Percentiles rank a stretch among this genome's conserved stretches.
Conservation (phyloP, 64 coral and sea anemone genomes). For the Dendronephthya gigantea region DNA sequence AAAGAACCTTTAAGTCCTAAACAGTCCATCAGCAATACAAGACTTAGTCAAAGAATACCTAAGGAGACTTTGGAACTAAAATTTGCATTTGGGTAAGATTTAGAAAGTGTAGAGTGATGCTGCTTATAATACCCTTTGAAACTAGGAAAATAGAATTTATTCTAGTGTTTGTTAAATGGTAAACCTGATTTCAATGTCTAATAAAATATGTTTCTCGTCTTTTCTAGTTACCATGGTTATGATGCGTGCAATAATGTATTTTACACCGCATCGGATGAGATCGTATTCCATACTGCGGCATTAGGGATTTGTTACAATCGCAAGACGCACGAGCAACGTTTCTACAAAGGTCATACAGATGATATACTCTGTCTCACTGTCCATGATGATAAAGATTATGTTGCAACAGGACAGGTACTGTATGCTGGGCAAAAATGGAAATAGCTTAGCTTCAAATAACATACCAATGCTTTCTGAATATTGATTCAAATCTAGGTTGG, state of each 20-base stretch:
- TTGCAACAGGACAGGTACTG: slow-evolving; percentile 88
- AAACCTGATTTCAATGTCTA: background rate
- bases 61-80: slow-evolving; percentile 72
- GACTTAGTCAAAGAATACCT: slow-evolving; percentile 25
- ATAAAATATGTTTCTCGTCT: background rate
- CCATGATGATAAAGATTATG: slow-evolving; percentile 84
- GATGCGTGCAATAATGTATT: slow-evolving; percentile 98
- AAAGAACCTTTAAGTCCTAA: slow-evolving; percentile 46
- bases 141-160: too few relatives aligned
- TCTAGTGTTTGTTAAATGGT: too few relatives aligned
- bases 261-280: slow-evolving; percentile 84
- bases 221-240: slow-evolving; percentile 91
- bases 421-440: background rate
- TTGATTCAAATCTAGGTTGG: slow-evolving; percentile 49
- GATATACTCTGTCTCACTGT: slow-evolving; percentile 89
- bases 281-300: slow-evolving; percentile 84
- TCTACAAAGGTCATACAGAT: slow-evolving; percentile 89
- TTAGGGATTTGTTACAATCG: slow-evolving; percentile 78
- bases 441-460: background rate
- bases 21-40: slow-evolving; percentile 36
- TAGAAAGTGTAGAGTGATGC: background rate
- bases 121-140: too few relatives aligned
- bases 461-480: background rate
- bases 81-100: slow-evolving; percentile 88
- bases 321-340: slow-evolving; percentile 68